Percentiles rank a stretch among this genome's conserved stretches.
Conservation (phyloP, 1,140 invertebrate genomes). For the Charaxes varanes region DNA sequence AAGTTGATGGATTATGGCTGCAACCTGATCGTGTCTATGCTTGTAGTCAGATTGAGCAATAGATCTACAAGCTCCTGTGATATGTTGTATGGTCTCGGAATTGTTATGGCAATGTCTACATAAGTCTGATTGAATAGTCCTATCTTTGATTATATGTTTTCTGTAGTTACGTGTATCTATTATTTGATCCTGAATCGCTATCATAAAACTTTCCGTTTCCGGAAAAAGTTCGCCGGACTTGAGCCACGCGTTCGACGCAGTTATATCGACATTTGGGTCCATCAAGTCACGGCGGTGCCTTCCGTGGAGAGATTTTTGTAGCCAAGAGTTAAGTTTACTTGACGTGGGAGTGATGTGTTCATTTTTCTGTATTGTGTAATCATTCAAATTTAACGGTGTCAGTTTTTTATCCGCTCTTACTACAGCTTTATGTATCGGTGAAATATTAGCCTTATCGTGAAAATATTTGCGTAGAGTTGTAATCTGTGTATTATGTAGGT, state of each 20-base stretch:
- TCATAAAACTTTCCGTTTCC: conserved; percentile 18
- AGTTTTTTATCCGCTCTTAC: no score
- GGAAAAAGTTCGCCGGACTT: conserved; percentile 11
- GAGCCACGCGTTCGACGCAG: conserved; percentile 19
- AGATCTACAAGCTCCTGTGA: conserved; percentile 12
- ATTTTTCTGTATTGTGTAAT: no score
- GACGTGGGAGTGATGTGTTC: no score
- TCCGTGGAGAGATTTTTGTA: no score
- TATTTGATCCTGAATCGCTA: conserved; percentile 20
- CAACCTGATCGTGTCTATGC: conserved; percentile 8
- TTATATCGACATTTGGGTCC: conserved; percentile 11
- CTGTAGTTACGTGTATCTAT: conserved; percentile 15
- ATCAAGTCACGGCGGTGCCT: conserved; percentile 4
- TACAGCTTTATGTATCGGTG: no score
- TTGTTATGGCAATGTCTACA: conserved; percentile 6
- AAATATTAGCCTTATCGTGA: no score
- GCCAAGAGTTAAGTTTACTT: no score
- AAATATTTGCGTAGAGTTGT: no score
- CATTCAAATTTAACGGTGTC: no score
- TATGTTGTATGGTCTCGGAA: conserved; percentile 11
- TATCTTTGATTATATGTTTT: conserved; percentile 14
- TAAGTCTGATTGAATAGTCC: background rate
- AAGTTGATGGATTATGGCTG: conserved; percentile 10
- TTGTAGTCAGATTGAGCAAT: conserved; percentile 8
- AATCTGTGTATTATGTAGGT: no score